phyloP scores from a whole-genome alignment of 92 coral and sea anemone species.

The Blastomussa wellsi region DNA sequence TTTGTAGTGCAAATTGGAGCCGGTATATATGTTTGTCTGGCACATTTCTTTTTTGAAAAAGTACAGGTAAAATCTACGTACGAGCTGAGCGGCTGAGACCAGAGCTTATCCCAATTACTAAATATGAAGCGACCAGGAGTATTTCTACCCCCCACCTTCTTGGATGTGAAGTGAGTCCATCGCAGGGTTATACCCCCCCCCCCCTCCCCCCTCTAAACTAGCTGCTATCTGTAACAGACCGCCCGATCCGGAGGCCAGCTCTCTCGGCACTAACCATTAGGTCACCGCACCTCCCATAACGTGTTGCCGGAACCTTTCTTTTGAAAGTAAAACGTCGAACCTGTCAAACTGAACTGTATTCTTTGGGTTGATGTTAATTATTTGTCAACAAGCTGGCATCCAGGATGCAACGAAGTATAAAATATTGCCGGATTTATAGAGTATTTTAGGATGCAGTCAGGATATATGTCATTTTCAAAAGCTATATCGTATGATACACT shows the following conservation, averaged over 20 bases:
- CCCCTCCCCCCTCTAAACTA: no score
- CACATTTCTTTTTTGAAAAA: neutral
- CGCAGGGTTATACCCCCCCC: no score
- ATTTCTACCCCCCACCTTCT: no score
- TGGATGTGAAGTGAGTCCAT: no score
- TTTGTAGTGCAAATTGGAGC: neutral
- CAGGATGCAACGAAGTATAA: neutral
- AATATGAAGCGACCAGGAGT: no score
- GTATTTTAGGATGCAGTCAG: neutral
- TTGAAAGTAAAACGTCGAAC: neutral
- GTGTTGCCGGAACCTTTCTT: neutral
- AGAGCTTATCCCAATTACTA: no score
- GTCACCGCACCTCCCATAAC: no score
- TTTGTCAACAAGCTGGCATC: neutral
- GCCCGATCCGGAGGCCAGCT: no score
- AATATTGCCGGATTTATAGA: neutral
- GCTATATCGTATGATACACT: neutral
- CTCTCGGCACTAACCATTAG: no score
- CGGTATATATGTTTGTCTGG: neutral
- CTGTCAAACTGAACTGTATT: neutral
- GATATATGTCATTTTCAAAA: neutral
- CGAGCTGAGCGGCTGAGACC: no score
- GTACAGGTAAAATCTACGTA: no score
- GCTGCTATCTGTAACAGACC: no score
- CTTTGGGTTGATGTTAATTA: neutral